Percentiles rank a stretch among this genome's conserved stretches.
Evolutionary conservation across 35 echinoderm and acorn worm genomes (phyloP).

Genomic region (Heliocidaris erythrogramma): DNA sequence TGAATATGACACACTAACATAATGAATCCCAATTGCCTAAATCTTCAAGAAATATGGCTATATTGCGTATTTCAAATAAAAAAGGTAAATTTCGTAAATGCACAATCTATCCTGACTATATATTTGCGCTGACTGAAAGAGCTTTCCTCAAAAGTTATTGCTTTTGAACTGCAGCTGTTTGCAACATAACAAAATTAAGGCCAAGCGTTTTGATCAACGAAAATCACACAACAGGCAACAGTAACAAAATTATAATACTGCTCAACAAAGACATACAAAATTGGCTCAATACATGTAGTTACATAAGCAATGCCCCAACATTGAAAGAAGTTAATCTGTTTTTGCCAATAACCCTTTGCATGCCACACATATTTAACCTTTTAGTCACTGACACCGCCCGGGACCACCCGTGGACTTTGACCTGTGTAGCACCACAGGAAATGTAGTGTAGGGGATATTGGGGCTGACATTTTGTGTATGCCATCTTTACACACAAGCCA

Average conservation of each 20-base stretch:
- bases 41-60: background rate
- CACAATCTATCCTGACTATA: background rate
- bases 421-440: too few relatives aligned
- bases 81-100: background rate
- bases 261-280: background rate
- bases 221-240: background rate
- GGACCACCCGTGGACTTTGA: too few relatives aligned
- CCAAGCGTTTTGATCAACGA: background rate
- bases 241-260: background rate
- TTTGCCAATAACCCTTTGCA: too few relatives aligned
- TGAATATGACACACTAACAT: background rate
- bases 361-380: too few relatives aligned
- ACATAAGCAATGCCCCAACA: too few relatives aligned
- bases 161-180: background rate
- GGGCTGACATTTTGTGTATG: too few relatives aligned
- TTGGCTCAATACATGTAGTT: too few relatives aligned
- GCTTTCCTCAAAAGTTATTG: background rate
- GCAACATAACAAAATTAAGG: background rate
- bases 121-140: background rate
- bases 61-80: background rate
- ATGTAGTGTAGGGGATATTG: too few relatives aligned
- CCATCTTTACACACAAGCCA: too few relatives aligned
- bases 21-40: background rate
- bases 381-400: too few relatives aligned
- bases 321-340: too few relatives aligned